A percentile compares a stretch with the other conserved stretches of the same genome.
phyloP scores from a whole-genome alignment of 2,888 invertebrate genomes.

The Hypomecis punctinalis region DNA sequence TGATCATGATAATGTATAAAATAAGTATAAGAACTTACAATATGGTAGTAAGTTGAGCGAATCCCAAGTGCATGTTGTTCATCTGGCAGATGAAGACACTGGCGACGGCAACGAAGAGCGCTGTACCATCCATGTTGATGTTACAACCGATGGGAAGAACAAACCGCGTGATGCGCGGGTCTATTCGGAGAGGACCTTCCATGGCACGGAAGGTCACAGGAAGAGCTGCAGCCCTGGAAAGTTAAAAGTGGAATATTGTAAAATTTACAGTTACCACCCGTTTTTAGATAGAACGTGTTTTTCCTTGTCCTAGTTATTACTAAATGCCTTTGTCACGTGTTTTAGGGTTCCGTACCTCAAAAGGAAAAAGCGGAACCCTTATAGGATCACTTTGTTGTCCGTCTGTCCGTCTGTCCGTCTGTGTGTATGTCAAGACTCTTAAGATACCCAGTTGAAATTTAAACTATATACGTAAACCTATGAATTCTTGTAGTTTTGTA shows the following conservation, averaged over 20 bases:
- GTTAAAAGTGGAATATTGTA: not conserved
- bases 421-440: no score
- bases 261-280: no score
- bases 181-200: constrained; percentile 92
- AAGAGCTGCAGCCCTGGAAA: constrained; percentile 92
- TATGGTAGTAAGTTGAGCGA: constrained; percentile 94
- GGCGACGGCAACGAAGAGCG: constrained; percentile 94
- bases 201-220: constrained; percentile 94
- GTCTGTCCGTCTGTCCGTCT: no score
- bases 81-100: constrained; percentile 96
- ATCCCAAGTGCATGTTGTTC: constrained; percentile 91
- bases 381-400: no score
- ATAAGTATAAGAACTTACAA: constrained; percentile 85
- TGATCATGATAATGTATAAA: not conserved
- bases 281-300: no score
- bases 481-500: no score
- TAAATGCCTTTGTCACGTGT: no score
- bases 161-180: constrained; percentile 93
- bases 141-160: constrained; percentile 96
- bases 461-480: no score
- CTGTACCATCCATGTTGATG: constrained; percentile 97
- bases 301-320: no score
- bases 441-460: no score
- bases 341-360: no score
- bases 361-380: no score